Evolutionary conservation across 2,797 vertebrate species (phyloP).

Genomic region (Onychomys leucogaster): DNA sequence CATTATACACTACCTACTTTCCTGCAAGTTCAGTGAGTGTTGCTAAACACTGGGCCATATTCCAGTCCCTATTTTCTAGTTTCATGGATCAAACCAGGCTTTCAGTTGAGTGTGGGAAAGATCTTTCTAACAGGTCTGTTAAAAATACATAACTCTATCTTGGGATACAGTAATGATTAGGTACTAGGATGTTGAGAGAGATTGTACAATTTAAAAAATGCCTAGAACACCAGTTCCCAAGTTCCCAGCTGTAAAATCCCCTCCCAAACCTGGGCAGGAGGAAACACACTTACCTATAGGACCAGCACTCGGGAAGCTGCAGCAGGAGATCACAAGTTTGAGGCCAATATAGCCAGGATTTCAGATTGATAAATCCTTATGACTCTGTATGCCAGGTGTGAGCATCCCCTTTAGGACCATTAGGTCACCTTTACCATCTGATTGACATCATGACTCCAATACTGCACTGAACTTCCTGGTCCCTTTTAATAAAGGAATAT

Average conservation of each 20-base stretch:
- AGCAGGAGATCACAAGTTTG: neutral
- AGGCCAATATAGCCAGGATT: neutral
- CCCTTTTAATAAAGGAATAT: no score
- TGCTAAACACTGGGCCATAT: no score
- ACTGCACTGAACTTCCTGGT: neutral
- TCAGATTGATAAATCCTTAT: neutral
- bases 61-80: no score
- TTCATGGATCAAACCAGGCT: no score
- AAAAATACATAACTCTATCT: conserved; percentile 6
- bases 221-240: neutral
- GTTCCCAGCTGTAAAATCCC: neutral
- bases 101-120: no score
- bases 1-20: no score
- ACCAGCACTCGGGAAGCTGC: neutral
- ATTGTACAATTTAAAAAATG: neutral
- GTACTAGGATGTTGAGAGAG: neutral
- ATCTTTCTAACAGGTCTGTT: no score
- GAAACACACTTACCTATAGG: neutral
- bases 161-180: neutral
- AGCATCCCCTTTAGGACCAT: neutral
- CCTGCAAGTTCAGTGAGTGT: no score
- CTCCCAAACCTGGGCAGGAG: neutral
- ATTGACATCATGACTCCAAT: neutral
- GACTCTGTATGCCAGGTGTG: neutral
- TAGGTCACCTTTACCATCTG: neutral